These are phyloP conservation scores for Collichthys lucidus DNA, from an alignment of 2,113 vertebrate species.

Conservation along the genomic window DNA sequence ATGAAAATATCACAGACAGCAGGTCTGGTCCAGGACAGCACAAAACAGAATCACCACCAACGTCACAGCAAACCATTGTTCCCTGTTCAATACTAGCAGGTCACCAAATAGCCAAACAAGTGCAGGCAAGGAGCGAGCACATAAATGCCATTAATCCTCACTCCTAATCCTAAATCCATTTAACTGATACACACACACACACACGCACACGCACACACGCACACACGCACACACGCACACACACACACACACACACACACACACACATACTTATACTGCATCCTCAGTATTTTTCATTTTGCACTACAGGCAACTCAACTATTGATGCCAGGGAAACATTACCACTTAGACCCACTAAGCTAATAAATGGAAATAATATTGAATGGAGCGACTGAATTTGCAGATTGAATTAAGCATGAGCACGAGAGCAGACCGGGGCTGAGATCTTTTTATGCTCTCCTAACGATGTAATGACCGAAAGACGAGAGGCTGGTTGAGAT, in stretches of 20 bases:
- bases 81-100: neutral
- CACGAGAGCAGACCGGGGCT: slow-evolving; percentile 30
- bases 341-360: slow-evolving; percentile 40
- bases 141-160: slow-evolving; percentile 29
- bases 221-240: slow-evolving; percentile 15
- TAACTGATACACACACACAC: slow-evolving; percentile 2
- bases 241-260: too few relatives aligned
- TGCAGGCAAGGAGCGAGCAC: slow-evolving; percentile 2
- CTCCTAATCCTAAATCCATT: slow-evolving; percentile 3
- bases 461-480: slow-evolving; percentile 48
- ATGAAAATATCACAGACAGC: neutral
- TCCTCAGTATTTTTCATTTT: slow-evolving; percentile 19
- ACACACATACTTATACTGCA: too few relatives aligned
- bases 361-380: slow-evolving; percentile 57
- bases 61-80: neutral
- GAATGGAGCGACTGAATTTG: slow-evolving; percentile 62
- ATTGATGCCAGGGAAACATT: slow-evolving; percentile 44
- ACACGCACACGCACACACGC: slow-evolving; percentile 12
- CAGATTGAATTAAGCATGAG: slow-evolving; percentile 64
- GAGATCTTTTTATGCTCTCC: slow-evolving; percentile 39
- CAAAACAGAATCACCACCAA: neutral
- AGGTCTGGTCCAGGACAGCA: neutral
- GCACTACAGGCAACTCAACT: neutral
- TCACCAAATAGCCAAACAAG: slow-evolving; percentile 26
- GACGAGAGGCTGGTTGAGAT: slow-evolving; percentile 33